Percentiles rank a stretch among this genome's conserved stretches.
Evolutionary conservation across 1,140 invertebrate species (phyloP).

Genomic region (Brachionus rotundiformis): DNA sequence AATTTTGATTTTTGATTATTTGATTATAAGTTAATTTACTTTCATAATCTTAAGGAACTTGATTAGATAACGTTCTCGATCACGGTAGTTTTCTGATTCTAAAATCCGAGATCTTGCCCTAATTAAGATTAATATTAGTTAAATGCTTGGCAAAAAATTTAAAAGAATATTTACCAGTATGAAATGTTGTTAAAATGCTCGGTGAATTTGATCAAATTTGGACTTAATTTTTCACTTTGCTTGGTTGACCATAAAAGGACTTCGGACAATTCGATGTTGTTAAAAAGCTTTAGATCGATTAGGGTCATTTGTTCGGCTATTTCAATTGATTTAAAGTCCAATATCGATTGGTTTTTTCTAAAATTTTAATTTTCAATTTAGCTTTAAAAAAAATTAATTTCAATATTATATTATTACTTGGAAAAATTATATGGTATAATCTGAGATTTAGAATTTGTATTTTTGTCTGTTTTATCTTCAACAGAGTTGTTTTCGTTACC

Average conservation of each 20-base stretch:
- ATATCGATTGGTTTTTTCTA: conserved; percentile 62
- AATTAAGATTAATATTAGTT: conserved; percentile 54
- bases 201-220: conserved; percentile 92
- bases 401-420: not conserved
- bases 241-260: conserved; percentile 93
- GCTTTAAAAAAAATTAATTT: too few relatives aligned
- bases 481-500: not conserved
- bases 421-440: not conserved
- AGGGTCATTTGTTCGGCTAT: conserved; percentile 97
- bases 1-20: not conserved
- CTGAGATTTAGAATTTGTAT: not conserved
- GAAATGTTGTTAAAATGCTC: conserved; percentile 99
- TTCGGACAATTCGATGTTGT: conserved; percentile 90
- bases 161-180: conserved; percentile 73
- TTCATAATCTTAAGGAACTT: conserved; percentile 99
- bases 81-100: conserved; percentile 79
- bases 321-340: conserved; percentile 88
- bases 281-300: conserved; percentile 89
- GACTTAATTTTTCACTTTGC: conserved; percentile 92
- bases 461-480: not conserved
- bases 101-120: conserved; percentile 78
- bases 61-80: conserved; percentile 89
- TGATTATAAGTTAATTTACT: conserved; percentile 56
- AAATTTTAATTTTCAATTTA: too few relatives aligned
- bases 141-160: not conserved